Percentiles rank a stretch among this genome's conserved stretches.
Conservation (phyloP, 1,140 invertebrate genomes). For the Limonius californicus region DNA sequence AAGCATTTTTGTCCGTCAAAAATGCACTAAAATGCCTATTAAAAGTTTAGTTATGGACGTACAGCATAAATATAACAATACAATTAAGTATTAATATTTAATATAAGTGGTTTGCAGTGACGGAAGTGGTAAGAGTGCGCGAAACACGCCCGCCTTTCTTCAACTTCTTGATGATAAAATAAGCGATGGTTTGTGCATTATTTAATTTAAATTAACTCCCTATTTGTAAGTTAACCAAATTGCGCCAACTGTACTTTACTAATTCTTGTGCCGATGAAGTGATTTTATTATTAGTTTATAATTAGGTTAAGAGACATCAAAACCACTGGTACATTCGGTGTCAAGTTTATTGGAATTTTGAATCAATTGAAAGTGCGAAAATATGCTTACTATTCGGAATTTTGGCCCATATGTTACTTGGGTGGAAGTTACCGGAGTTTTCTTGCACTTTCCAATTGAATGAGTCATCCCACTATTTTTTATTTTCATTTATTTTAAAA, state of each 20-base stretch:
- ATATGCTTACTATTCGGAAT: background rate
- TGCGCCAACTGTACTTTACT: too few relatives aligned
- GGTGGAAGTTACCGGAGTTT: constrained; percentile 18
- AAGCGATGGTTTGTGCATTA: too few relatives aligned
- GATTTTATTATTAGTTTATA: constrained; percentile 28
- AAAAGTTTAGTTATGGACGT: constrained; percentile 19
- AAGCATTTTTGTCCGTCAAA: constrained; percentile 18
- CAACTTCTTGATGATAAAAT: constrained; percentile 9
- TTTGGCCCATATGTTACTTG: background rate
- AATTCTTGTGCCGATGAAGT: constrained; percentile 15
- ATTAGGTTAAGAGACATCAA: constrained; percentile 27
- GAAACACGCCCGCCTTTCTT: constrained; percentile 20
- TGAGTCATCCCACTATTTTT: background rate
- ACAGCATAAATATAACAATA: constrained; percentile 22
- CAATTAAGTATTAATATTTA: constrained; percentile 20
- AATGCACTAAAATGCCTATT: constrained; percentile 12
- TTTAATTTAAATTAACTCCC: too few relatives aligned
- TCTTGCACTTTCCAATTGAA: constrained; percentile 12
- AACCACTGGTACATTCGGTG: background rate
- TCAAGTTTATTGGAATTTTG: constrained; percentile 6
- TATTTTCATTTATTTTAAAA: constrained; percentile 4
- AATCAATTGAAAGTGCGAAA: background rate
- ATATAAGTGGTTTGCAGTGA: constrained; percentile 19
- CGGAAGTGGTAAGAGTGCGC: constrained; percentile 19
- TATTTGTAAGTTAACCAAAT: too few relatives aligned